phyloP scores from a whole-genome alignment of 2,797 vertebrate species.

The Halcyon chelicuti region DNA sequence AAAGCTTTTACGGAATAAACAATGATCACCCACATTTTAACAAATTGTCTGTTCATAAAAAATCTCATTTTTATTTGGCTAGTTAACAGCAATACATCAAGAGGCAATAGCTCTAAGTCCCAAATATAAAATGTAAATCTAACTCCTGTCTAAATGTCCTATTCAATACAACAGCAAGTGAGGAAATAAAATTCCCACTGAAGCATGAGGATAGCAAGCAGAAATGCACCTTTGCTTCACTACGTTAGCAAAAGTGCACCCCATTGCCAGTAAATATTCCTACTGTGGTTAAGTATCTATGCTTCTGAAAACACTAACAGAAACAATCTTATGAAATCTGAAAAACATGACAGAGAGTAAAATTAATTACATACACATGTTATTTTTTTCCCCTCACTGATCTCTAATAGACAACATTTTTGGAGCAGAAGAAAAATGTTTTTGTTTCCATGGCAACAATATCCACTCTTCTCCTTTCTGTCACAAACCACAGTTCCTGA shows the following conservation, averaged over 20 bases:
- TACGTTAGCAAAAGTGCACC: not conserved
- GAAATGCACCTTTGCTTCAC: not conserved
- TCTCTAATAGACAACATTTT: slow-evolving; percentile 74
- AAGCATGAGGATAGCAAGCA: not conserved
- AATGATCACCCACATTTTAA: not conserved
- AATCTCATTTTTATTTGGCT: not conserved
- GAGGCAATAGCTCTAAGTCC: not conserved
- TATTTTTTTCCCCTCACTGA: slow-evolving; percentile 44
- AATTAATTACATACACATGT: slow-evolving; percentile 46
- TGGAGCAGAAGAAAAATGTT: slow-evolving; percentile 72
- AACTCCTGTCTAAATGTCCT: not conserved
- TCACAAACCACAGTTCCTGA: slow-evolving; percentile 71
- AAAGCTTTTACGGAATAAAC: slow-evolving; percentile 12
- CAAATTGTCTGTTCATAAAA: not conserved
- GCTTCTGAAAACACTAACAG: not conserved
- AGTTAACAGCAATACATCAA: not conserved
- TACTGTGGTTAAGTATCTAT: not conserved
- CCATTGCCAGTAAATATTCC: not conserved
- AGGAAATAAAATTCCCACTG: not conserved
- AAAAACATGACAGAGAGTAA: slow-evolving; percentile 13
- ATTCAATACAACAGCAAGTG: not conserved
- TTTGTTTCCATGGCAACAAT: slow-evolving; percentile 79
- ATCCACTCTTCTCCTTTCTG: slow-evolving; percentile 64
- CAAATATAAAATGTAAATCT: slow-evolving; percentile 25
- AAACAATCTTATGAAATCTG: slow-evolving; percentile 6